Base-by-base conservation (phyloP, 2,888 invertebrate species). In the Theristus sp. region DNA sequence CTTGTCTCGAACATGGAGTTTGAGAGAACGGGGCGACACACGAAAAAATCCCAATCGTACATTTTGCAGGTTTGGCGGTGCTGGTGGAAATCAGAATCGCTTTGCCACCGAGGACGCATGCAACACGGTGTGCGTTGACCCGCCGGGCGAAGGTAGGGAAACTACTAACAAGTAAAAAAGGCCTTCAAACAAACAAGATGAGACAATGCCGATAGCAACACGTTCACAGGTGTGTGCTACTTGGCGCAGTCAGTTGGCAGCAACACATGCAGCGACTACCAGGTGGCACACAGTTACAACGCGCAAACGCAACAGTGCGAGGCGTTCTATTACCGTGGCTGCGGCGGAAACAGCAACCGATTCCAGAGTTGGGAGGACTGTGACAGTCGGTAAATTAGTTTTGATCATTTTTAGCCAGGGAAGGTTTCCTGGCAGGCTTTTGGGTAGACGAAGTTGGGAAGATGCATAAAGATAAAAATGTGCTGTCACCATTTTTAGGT, bases 31-130 rank as follows among this genome's bases (percentile, higher is more conserved):
- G n/a, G n/a, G n/a, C n/a, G n/a, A n/a, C n/a, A n/a, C n/a, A n/a
- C n/a, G n/a, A n/a, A n/a, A n/a, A n/a, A n/a, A n/a, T n/a, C n/a
- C n/a, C n/a, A n/a, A n/a, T n/a, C n/a, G n/a, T n/a, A n/a, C n/a
- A n/a, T n/a, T n/a, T n/a, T n/a, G 17, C 38, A 38, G 38, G 38
- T 91, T 84, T 73, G 85, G 88, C 56, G 93, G 93, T 29, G 93
- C 93, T 72, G 82, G 83, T 59, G 93, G 91, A 62, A 96, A 94
- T 74, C 83, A 81, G 25, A 93, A 56, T 31, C 46, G 65, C 56
- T 71, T 68, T 64, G 65, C 65, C 28, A 68, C 65, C 27, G 66
- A 69, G 62, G 70, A 70, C 28, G 64, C 65, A 64, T 70, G 70
- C 63, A 68, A 70, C 62, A 66, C 64, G 28, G 67, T 71, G 62